Conservation (phyloP, 2,113 vertebrate species). For the Zosterops borbonicus region DNA sequence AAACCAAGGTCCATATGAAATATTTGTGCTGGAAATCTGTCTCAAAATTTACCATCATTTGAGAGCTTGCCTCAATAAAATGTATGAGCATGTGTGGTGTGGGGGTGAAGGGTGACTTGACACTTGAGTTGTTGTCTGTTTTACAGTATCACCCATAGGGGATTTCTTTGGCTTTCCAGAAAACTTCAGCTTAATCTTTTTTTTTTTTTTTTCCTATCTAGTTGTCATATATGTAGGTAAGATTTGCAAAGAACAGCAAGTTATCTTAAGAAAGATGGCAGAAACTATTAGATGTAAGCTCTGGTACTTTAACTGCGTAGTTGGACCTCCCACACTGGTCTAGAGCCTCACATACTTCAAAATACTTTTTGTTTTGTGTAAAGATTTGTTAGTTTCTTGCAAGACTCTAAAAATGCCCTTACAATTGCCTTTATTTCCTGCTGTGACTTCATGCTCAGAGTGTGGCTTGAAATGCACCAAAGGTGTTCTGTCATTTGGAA, state of each 20-base stretch:
- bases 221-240: neutral
- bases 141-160: neutral
- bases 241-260: neutral
- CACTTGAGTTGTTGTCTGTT: neutral
- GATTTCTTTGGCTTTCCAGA: neutral
- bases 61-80: neutral
- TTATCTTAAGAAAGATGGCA: neutral
- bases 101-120: neutral
- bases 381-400: neutral
- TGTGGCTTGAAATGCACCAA: neutral
- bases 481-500: neutral
- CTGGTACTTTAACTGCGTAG: neutral
- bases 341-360: neutral
- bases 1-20: neutral
- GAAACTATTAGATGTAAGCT: neutral
- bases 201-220: neutral
- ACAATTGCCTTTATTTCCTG: neutral
- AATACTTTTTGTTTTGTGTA: neutral
- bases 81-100: accelerated
- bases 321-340: neutral
- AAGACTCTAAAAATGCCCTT: neutral
- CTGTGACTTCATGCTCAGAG: neutral
- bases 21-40: neutral
- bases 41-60: neutral
- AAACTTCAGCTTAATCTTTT: neutral